A percentile compares a stretch with the other conserved stretches of the same genome.
Evolutionary conservation across 2,888 invertebrate genomes (phyloP).

Genomic region (Bellardia bayeri): DNA sequence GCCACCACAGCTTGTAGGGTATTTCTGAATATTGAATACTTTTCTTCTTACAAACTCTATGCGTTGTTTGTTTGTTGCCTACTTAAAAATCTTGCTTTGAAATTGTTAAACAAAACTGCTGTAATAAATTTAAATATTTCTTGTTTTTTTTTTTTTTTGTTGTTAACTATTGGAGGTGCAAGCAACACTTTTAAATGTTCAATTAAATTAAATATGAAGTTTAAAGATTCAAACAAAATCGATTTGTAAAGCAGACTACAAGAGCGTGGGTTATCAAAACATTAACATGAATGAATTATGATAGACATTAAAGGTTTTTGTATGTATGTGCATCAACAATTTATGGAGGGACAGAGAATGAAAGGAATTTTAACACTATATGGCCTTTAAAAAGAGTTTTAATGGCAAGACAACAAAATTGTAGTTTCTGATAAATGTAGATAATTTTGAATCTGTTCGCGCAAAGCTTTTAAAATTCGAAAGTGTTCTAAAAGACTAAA

Average conservation of each 20-base stretch:
- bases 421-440: no score
- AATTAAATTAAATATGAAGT: conserved; percentile 37
- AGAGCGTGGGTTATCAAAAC: conserved; percentile 42
- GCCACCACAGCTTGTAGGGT: background rate
- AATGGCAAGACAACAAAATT: background rate
- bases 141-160: conserved; percentile 1
- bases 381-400: background rate
- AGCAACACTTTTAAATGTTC: conserved; percentile 37
- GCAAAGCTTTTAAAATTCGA: no score
- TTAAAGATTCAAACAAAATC: conserved; percentile 11
- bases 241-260: conserved; percentile 14
- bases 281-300: conserved; percentile 1
- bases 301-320: background rate
- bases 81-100: conserved; percentile 34
- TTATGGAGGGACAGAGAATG: background rate
- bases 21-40: background rate
- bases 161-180: conserved; percentile 7
- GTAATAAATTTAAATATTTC: conserved; percentile 44
- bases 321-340: background rate
- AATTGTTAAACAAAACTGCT: background rate
- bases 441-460: no score
- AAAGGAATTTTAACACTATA: background rate
- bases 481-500: no score
- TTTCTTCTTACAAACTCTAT: no score
- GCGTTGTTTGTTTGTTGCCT: background rate